Percentiles rank a stretch among this genome's conserved stretches.
Evolutionary conservation across 2,888 invertebrate species (phyloP).

Genomic region (Synergus itoensis): DNA sequence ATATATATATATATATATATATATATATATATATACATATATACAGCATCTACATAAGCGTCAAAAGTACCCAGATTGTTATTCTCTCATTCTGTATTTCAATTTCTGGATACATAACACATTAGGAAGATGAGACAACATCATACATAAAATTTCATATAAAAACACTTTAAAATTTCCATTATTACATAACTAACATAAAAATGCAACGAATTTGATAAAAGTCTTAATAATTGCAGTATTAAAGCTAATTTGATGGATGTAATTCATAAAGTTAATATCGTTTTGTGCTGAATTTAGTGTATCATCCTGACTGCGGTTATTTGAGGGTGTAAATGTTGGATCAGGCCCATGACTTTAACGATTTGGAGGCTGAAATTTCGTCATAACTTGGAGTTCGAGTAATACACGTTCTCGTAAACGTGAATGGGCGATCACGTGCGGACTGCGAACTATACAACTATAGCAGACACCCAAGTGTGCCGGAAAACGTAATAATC

Average conservation of each 20-base stretch:
- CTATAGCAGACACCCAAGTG: conserved; percentile 44
- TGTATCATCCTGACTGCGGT: background rate
- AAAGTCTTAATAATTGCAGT: too few relatives aligned
- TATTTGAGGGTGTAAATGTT: background rate
- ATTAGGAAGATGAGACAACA: too few relatives aligned
- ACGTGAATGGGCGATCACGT: conserved; percentile 37
- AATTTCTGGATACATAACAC: background rate
- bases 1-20: background rate
- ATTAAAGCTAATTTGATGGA: background rate
- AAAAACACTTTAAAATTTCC: too few relatives aligned
- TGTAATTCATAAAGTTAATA: background rate
- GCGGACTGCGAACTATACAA: conserved; percentile 44
- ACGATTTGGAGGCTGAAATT: conserved; percentile 8
- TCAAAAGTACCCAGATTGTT: background rate
- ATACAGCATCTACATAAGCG: background rate
- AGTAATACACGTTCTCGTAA: conserved; percentile 43
- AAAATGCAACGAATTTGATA: too few relatives aligned
- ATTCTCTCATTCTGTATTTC: background rate
- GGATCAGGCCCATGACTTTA: background rate
- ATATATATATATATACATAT: too few relatives aligned
- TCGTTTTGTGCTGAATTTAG: background rate
- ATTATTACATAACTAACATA: too few relatives aligned
- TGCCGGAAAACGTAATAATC: conserved; percentile 61
- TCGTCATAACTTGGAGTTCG: background rate
- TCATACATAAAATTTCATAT: too few relatives aligned